Evolutionary conservation across 2,113 vertebrate species (phyloP).

Genomic region (Promerops cafer): DNA sequence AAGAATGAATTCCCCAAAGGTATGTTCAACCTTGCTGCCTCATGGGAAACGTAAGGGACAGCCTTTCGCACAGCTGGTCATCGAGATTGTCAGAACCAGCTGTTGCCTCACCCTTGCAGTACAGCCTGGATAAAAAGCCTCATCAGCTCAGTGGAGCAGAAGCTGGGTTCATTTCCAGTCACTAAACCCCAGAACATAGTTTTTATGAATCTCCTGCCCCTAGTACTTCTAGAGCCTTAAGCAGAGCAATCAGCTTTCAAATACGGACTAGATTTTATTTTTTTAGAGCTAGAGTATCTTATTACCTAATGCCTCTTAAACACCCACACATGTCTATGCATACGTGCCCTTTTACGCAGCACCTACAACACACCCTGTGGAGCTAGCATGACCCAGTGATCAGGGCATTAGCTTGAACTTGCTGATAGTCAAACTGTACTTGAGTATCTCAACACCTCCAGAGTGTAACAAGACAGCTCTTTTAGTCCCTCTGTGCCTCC

Average conservation of each 20-base stretch:
- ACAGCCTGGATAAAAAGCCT: neutral
- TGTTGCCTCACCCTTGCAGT: neutral
- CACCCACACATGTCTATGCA: neutral
- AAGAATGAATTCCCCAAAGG: neutral
- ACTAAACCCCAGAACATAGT: neutral
- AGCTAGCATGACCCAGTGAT: neutral
- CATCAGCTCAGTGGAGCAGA: neutral
- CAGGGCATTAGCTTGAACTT: neutral
- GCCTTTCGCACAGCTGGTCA: neutral
- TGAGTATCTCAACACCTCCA: neutral
- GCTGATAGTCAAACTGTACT: neutral
- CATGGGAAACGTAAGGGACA: neutral
- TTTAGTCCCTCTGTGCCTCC: neutral
- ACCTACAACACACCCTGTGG: neutral
- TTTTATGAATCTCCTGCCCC: neutral
- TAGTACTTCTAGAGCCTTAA: neutral
- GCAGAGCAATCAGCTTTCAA: neutral
- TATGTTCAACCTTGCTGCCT: neutral
- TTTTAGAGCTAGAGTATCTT: neutral
- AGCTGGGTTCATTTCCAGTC: neutral
- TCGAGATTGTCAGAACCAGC: neutral
- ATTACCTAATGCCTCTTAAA: neutral
- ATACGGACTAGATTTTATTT: neutral
- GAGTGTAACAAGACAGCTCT: neutral
- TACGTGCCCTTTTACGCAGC: rapidly evolving